Percentiles rank a stretch among this genome's conserved stretches.
phyloP scores from a whole-genome alignment of 37 sponge, comb jelly and placozoan genomes.

The Dysidea cf. avara region DNA sequence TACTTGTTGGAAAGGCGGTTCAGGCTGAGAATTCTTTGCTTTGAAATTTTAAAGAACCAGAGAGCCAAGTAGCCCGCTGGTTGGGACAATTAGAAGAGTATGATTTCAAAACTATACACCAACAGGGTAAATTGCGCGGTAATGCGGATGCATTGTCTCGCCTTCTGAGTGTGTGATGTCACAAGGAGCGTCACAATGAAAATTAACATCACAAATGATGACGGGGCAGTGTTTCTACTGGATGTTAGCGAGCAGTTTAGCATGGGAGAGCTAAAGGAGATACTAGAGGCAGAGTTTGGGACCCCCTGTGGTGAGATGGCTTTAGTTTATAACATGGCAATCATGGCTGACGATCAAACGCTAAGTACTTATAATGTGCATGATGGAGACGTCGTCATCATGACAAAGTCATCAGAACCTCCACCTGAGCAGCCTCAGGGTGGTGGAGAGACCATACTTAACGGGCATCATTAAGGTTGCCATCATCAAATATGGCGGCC shows the following conservation, averaged over 20 bases:
- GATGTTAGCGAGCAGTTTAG: slow-evolving; percentile 65
- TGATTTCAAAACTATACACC: too few species aligned
- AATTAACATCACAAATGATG: slow-evolving; percentile 42
- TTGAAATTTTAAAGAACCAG: too few species aligned
- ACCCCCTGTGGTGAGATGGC: slow-evolving; percentile 25
- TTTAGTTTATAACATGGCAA: slow-evolving; percentile 49
- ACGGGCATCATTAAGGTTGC: slow-evolving; percentile 21
- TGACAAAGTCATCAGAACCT: not conserved
- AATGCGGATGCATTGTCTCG: too few species aligned
- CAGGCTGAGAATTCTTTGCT: too few species aligned
- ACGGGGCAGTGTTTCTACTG: slow-evolving; percentile 34
- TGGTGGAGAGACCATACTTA: not conserved
- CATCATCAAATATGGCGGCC: too few species aligned
- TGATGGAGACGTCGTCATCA: slow-evolving; percentile 64
- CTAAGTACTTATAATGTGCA: slow-evolving; percentile 30
- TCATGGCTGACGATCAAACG: slow-evolving; percentile 37
- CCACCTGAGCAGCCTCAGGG: slow-evolving; percentile 7
- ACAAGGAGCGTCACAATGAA: slow-evolving; percentile 20
- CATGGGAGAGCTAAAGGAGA: slow-evolving; percentile 57
- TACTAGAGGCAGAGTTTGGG: slow-evolving; percentile 48
- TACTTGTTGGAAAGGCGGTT: too few species aligned
- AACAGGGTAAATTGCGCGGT: too few species aligned
- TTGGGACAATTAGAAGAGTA: too few species aligned
- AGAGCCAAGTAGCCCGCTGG: too few species aligned
- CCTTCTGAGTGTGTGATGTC: not conserved